Evolutionary conservation across 2,113 vertebrate genomes (phyloP), one percentile per base, ranked within the genome.

Genomic region (Rhinoderma darwinii): DNA sequence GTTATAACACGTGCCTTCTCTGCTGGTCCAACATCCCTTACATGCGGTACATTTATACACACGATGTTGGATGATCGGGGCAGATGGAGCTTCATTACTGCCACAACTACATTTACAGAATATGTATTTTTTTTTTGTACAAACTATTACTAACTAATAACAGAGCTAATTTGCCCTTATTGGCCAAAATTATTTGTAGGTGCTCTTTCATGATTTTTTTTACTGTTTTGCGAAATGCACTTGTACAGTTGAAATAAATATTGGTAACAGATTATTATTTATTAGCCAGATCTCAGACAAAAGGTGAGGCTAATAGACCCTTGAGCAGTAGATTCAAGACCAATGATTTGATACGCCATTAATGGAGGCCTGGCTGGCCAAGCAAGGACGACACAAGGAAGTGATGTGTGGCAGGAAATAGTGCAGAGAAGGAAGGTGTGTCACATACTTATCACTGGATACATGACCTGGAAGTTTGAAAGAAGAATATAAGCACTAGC

Each of bases 281-380:
- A 82, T 89, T 88, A 92, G 92, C 91, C 91, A 92, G 90, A 91
- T 94, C 93, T 93, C 91, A 41, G 89, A 88, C 50, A 74, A 39
- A 32, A 84, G 22, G 35, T 27, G 20, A 56, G 76, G 59, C 59
- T 20, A n/a, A 37, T 63, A 77, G 37, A 41, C 73, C 83, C 10
- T 76, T 76, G 72, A 44, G 51, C 72, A 59, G 25, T 84, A 84
- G 51, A 84, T 30, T 50, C 11, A 76, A 75, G 41, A 27, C 70
- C 82, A 74, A 56, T 70, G 47, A 54, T 61, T 41, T 81, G 47
- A 74, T 75, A 25, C 59, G 47, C 18, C 27, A n/a, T 3, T 41
- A 84, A 30, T 43, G 47, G 56, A 43, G 84, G 63, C 22, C n/a
- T 35, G 17, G n/a, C 32, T 77, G 56, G 73, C 54, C 56, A 43